These are phyloP conservation scores for Meda fulgida DNA, from an alignment of 2,797 vertebrate genomes.

Conservation along the genomic window DNA sequence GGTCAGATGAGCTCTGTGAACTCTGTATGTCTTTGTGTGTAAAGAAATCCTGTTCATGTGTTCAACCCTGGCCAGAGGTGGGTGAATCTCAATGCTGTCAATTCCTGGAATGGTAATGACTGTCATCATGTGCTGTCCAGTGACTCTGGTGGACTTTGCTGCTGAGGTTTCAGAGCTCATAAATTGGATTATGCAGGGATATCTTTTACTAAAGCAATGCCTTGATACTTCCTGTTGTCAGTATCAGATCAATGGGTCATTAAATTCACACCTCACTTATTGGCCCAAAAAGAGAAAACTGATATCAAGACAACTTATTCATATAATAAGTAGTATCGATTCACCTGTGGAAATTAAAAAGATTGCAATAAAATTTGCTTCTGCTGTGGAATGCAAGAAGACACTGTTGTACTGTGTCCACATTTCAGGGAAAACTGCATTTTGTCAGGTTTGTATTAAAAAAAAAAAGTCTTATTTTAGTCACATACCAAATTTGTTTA, in stretches of 20 bases:
- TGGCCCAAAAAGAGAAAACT: background rate
- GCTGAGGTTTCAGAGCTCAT: slow-evolving; percentile 8
- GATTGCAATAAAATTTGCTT: background rate
- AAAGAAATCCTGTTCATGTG: slow-evolving; percentile 70
- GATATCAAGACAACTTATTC: background rate
- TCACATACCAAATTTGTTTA: slow-evolving; percentile 23
- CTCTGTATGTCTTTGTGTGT: slow-evolving; percentile 51
- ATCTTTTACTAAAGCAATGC: slow-evolving; percentile 15
- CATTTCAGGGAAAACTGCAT: background rate
- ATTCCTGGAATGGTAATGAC: slow-evolving; percentile 58
- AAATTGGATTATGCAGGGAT: background rate
- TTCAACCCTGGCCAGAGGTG: slow-evolving; percentile 56
- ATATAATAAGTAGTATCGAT: background rate
- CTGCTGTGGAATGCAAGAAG: background rate
- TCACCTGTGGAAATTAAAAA: slow-evolving; percentile 2
- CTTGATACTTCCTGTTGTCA: slow-evolving; percentile 8
- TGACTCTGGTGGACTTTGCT: slow-evolving; percentile 31
- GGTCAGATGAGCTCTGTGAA: slow-evolving; percentile 55
- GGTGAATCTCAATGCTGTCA: slow-evolving; percentile 59
- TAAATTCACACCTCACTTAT: background rate
- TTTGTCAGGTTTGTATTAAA: background rate
- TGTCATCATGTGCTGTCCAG: slow-evolving; percentile 45
- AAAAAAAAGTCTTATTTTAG: slow-evolving; percentile 6
- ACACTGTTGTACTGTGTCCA: background rate
- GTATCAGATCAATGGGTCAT: slow-evolving; percentile 1